Evolutionary conservation across 2,888 invertebrate genomes (phyloP), one percentile per base, ranked within the genome.

Genomic region (Diachrysia chrysitis): DNA sequence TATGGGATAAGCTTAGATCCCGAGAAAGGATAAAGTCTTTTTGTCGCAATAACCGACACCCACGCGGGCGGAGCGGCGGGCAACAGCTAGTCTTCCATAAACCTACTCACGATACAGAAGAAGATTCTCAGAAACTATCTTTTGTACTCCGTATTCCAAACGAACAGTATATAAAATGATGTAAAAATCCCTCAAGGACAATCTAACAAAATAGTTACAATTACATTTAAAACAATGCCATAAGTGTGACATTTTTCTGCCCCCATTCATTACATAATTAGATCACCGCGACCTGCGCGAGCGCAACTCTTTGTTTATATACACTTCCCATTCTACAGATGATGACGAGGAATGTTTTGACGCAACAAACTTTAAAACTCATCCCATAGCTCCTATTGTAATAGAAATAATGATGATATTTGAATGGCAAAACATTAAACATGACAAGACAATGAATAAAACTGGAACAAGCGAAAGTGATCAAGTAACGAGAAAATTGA

Each of bases 391-490:
- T 42, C 59, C 42, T 76, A 76, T 66, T 23, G 1, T n/a, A 1
- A 58, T 35, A 0, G 3, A 0, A 7, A 63, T 76, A 83, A 70
- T 57, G 73, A 57, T 59, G 66, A 64, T 66, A 65, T 73, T 82
- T 21, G 61, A 57, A 57, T 63, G 37, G 32, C 73, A 69, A 66
- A 46, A 58, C 25, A 58, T 57, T 62, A 60, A 37, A 63, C 1
- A 29, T 48, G 58, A 69, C 71, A 76, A 75, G 70, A 81, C 80
- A 81, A 81, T 81, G 37, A 42, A 46, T 25, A 53, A 29, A 81
- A 71, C 66, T 78, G 19, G 81, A 63, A 17, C 78, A 79, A 72
- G 80, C 73, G 81, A 81, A 81, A 81, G 81, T 82, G 64, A 68
- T 81, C 42, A 17, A 67, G 60, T 82, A 78, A 76, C 81, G 79